phyloP scores from a whole-genome alignment of 2,113 vertebrate species.

The Triplophysa tibetana region DNA sequence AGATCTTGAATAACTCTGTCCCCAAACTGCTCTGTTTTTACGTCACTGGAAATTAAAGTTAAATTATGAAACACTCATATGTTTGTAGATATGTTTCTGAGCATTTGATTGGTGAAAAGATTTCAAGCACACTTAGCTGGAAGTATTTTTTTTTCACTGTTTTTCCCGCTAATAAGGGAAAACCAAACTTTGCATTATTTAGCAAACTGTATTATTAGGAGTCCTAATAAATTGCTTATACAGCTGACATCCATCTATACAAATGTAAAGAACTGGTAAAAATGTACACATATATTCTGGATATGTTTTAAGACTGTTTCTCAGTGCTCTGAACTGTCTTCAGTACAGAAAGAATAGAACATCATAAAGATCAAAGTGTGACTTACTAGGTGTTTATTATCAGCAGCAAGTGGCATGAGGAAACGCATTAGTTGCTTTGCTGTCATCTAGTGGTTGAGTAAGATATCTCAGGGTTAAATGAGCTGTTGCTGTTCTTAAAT shows the following conservation, averaged over 20 bases:
- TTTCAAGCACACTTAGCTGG: slow-evolving; percentile 81
- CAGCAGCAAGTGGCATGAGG: background rate
- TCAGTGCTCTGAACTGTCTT: background rate
- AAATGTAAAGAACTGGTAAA: slow-evolving; percentile 58
- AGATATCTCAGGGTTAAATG: background rate
- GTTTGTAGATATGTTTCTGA: slow-evolving; percentile 78
- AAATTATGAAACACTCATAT: slow-evolving; percentile 26
- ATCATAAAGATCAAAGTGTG: background rate
- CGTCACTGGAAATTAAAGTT: slow-evolving; percentile 30
- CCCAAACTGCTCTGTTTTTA: slow-evolving; percentile 37
- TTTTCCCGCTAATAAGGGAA: slow-evolving; percentile 4
- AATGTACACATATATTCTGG: slow-evolving; percentile 40
- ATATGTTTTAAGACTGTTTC: background rate
- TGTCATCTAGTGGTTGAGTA: slow-evolving; percentile 3
- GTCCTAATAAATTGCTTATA: slow-evolving; percentile 56
- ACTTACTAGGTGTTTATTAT: too few species aligned
- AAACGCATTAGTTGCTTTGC: background rate
- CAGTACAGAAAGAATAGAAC: background rate
- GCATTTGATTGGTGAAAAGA: slow-evolving; percentile 83
- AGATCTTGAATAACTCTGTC: slow-evolving; percentile 26
- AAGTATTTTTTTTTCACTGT: slow-evolving; percentile 50
- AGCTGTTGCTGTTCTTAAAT: too few species aligned
- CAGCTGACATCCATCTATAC: slow-evolving; percentile 45
- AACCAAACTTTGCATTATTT: slow-evolving; percentile 53
- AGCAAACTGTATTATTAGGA: slow-evolving; percentile 59